These are phyloP conservation scores for Pseudomyrmex gracilis DNA, from an alignment of 1,140 invertebrate genomes.

Conservation along the genomic window DNA sequence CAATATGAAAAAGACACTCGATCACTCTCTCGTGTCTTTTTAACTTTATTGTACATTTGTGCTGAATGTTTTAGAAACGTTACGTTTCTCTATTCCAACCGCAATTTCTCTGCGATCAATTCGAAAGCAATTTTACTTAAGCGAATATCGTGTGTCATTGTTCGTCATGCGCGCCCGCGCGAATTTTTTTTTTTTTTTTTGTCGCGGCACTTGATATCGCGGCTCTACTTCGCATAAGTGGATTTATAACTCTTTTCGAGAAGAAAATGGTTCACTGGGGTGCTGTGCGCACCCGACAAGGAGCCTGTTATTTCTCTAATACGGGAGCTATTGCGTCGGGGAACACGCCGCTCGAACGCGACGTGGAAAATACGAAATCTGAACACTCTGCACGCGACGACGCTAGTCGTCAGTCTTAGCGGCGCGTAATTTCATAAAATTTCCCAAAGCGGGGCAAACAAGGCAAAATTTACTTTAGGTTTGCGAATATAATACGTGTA, in stretches of 20 bases:
- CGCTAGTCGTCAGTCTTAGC: not conserved
- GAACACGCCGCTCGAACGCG: conserved; percentile 4
- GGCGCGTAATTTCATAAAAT: conserved; percentile 56
- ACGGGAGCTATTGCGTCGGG: conserved; percentile 13
- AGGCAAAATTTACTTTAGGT: conserved; percentile 52
- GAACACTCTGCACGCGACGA: not conserved
- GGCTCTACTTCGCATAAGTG: conserved; percentile 12
- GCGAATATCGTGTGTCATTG: not conserved
- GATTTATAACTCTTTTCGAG: conserved; percentile 12
- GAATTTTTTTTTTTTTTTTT: conserved; percentile 17
- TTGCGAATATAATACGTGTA: not conserved
- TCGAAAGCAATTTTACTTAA: not conserved
- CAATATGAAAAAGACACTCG: no score
- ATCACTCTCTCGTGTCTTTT: no score
- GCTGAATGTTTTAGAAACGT: not conserved
- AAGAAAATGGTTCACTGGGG: not conserved
- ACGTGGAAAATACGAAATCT: conserved; percentile 9
- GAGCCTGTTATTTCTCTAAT: conserved; percentile 4
- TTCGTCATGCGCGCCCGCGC: not conserved
- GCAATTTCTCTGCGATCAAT: not conserved
- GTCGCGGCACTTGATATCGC: not conserved
- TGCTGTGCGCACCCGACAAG: not conserved
- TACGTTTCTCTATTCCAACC: not conserved
- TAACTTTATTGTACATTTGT: not conserved
- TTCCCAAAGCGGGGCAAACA: conserved; percentile 39